Evolutionary conservation across 2,113 vertebrate genomes (phyloP).

Genomic region (Aix galericulata): DNA sequence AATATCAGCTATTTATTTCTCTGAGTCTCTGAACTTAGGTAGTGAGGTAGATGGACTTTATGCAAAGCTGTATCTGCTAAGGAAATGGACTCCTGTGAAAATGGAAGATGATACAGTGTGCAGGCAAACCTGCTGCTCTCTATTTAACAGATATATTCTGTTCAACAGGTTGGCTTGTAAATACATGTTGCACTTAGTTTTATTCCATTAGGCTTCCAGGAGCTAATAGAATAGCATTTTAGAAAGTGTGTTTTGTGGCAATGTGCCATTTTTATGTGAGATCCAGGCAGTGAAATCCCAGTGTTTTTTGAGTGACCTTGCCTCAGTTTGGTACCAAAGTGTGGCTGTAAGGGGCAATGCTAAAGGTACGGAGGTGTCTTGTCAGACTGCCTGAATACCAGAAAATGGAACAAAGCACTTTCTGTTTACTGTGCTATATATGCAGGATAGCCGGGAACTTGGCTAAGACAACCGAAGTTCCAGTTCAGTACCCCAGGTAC

Average conservation of each 20-base stretch:
- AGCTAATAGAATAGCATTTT: background rate
- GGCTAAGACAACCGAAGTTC: background rate
- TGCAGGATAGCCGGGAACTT: background rate
- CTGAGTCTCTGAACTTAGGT: background rate
- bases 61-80: background rate
- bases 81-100: background rate
- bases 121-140: background rate
- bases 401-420: too few relatives aligned
- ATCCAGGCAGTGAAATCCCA: background rate
- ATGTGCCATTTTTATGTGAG: background rate
- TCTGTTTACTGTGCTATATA: background rate
- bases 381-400: too few relatives aligned
- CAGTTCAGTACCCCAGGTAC: background rate
- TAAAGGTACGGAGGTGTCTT: background rate
- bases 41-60: background rate
- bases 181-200: background rate
- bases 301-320: background rate
- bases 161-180: background rate
- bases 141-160: fast-evolving
- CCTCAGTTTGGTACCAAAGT: background rate
- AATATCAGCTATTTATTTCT: constrained; percentile 33
- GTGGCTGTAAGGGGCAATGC: background rate
- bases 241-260: fast-evolving
- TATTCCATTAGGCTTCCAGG: background rate
- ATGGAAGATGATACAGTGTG: background rate